These are phyloP conservation scores for Setipinna tenuifilis DNA, from an alignment of 2,797 vertebrate species.

Conservation along the genomic window DNA sequence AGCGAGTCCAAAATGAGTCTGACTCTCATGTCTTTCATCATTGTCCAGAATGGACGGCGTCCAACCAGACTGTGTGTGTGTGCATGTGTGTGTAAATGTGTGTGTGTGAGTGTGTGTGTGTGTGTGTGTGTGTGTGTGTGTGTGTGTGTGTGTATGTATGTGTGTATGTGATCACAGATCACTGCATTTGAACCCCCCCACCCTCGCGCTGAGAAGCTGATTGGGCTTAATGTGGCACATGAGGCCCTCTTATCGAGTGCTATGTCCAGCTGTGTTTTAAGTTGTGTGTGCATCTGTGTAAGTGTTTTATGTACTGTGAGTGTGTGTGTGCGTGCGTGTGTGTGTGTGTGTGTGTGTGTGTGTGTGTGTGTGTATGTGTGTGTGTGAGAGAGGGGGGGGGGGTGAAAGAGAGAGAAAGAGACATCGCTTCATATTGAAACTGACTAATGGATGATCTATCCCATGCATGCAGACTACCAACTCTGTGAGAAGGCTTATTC, in stretches of 20 bases:
- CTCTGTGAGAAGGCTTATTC: conserved; percentile 40
- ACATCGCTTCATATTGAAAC: conserved; percentile 25
- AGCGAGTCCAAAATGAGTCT: not conserved
- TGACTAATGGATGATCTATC: not conserved
- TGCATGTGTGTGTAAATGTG: not conserved
- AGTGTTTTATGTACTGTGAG: not conserved
- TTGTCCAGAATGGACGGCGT: not conserved
- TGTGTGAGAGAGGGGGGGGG: not conserved
- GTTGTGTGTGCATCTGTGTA: not conserved
- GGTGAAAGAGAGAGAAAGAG: conserved; percentile 41
- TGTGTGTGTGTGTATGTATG: not conserved
- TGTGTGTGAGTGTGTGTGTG: not conserved
- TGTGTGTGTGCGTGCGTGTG: not conserved
- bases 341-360: not conserved
- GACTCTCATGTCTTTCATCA: conserved; percentile 13
- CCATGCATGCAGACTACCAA: too few species aligned
- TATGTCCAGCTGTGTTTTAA: not conserved
- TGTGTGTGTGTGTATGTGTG: not conserved
- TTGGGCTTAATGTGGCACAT: conserved; percentile 18
- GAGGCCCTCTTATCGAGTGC: not conserved
- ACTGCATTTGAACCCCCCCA: too few species aligned
- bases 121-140: not conserved
- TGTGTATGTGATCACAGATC: conserved; percentile 8
- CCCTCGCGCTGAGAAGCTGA: not conserved
- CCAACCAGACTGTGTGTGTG: not conserved